Evolutionary conservation across 2,888 invertebrate genomes (phyloP), one percentile per base, ranked within the genome.

Genomic region (Miltochrista miniata): DNA sequence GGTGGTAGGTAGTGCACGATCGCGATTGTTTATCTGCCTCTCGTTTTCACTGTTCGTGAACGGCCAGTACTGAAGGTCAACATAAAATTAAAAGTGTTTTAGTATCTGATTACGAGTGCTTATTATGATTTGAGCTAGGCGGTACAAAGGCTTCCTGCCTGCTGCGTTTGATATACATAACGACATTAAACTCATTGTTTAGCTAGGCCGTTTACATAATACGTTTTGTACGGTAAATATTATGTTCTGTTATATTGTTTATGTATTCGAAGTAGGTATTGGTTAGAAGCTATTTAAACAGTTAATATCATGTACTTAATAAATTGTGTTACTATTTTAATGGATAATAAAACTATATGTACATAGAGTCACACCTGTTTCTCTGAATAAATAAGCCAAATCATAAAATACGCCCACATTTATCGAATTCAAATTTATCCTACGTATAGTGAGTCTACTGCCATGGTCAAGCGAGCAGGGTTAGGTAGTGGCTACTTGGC

Each of bases 51-150:
- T 81, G 76, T 57, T 83, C 82, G 87, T 83, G 87, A 88, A 85
- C 79, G 87, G 83, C 76, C 81, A 82, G 84, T 87, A 72, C 68
- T 81, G 88, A 90, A 90, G 90, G 90, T 87, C 90, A 79, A 61
- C 49, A 76, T 79, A 83, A 88, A 90, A 90, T 88, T 89, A 90
- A 90, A 90, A 90, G 90, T 89, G 85, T 81, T 86, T 82, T 84
- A 82, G 78, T 87, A 88, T 88, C 90, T 87, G 89, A 89, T 89
- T 88, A 88, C 84, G 64, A 79, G 69, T 76, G 75, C 75, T 83
- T 87, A 84, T 87, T 86, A 83, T 73, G 71, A 74, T 77, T 76
- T 70, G 72, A 73, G 70, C 74, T 77, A 71, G 77, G 61, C 72
- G 72, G 67, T 67, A 74, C 71, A 79, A 74, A 72, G 56, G 79